A percentile compares a stretch with the other conserved stretches of the same genome.
phyloP scores from a whole-genome alignment of 1,140 invertebrate genomes.

The Ceratitis capitata region DNA sequence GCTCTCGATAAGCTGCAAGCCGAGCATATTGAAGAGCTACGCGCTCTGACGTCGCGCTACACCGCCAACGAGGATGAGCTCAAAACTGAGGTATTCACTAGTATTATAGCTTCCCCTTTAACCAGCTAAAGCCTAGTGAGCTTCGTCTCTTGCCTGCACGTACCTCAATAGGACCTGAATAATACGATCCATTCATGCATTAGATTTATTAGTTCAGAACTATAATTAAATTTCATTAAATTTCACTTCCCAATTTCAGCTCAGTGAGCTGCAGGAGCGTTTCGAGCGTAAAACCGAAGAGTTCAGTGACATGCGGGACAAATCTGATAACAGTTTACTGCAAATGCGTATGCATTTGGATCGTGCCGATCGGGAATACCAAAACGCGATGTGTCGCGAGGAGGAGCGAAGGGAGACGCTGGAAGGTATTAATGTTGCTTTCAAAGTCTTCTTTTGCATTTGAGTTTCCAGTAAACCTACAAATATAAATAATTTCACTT shows the following conservation, averaged over 20 bases:
- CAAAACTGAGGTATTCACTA: slow-evolving; percentile 66
- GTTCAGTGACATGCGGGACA: slow-evolving; percentile 56
- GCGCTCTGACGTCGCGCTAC: slow-evolving; percentile 67
- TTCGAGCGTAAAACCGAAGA: slow-evolving; percentile 69
- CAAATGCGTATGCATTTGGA: slow-evolving; percentile 65
- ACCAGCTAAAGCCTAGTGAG: no score
- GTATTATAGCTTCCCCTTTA: no score
- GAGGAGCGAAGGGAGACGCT: slow-evolving; percentile 67
- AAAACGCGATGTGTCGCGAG: slow-evolving; percentile 69
- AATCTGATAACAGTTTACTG: slow-evolving; percentile 58
- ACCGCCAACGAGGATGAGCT: slow-evolving; percentile 68
- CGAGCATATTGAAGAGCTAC: slow-evolving; percentile 67
- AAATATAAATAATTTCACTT: no score
- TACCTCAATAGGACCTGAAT: no score
- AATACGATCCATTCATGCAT: no score
- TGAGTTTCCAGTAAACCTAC: no score
- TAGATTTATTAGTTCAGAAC: no score
- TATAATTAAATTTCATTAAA: neutral
- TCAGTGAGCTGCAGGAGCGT: slow-evolving; percentile 68
- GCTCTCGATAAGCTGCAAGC: slow-evolving; percentile 68
- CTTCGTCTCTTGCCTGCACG: no score
- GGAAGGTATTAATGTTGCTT: slow-evolving; percentile 43
- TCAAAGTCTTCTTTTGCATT: no score
- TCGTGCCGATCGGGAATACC: slow-evolving; percentile 64
- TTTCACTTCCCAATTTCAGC: slow-evolving; percentile 62